Base-by-base conservation (phyloP, 2,113 vertebrate genomes). In the Istiophorus platypterus region DNA sequence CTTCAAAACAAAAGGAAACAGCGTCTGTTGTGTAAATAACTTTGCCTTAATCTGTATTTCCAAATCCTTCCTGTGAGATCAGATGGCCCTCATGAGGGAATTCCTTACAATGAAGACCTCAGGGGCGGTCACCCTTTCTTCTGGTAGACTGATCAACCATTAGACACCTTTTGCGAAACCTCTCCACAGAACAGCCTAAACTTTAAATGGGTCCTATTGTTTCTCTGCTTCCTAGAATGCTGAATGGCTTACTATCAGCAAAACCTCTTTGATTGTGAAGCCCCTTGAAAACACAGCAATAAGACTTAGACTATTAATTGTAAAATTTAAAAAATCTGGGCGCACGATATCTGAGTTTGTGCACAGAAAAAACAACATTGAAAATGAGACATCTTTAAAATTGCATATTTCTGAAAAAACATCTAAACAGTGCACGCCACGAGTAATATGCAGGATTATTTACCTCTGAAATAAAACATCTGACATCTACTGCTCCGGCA, bases 51-150 rank as follows among this genome's bases (percentile, higher is more conserved):
- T 86, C 76, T 82, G 42, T 2, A 49, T 73, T 78, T 81, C 29
- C 59, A 72, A 68, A 57, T 47, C 69, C 63, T 91, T 92, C 90
- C 88, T 86, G 78, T 80, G 62, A 86, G 78, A 66, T 63, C 80
- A 65, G 22, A 78, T 7, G 27, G 18, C 20, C 31, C 24, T 22
- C 68, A 7, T 31, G 65, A 77, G 2, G 39, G 81, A 70, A 78
- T 80, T 88, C 76, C 57, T 80, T 39, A 81, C 86, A 87, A 51
- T 69, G 63, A 64, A 81, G 37, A 31, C 67, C 58, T 62, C 61
- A 0, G 54, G 77, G 37, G 8, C 5, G 74, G 68, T 78, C 61
- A 57, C 71, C 47, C 51, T 34, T 79, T 81, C 41, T 45, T 49
- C 61, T 65, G 77, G 52, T 42, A 34, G 76, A 45, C 77, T 24